These are phyloP conservation scores for Pollenia griseotomentosa DNA, from an alignment of 2,888 invertebrate genomes.

Conservation along the genomic window DNA sequence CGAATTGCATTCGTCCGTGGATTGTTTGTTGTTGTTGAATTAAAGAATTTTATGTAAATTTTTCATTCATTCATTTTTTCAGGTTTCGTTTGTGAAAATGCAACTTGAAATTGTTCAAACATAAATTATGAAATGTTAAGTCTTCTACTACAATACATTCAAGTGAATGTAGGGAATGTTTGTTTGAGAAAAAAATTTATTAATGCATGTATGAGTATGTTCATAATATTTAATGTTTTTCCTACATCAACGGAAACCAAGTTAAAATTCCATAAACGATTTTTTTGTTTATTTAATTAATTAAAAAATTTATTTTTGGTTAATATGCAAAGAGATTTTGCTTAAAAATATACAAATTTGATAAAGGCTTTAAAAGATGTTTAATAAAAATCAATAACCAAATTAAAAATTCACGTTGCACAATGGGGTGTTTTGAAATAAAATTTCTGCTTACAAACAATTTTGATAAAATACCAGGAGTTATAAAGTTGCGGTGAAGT, in stretches of 20 bases:
- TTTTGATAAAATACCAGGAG: too few species aligned
- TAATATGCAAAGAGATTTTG: conserved; percentile 23
- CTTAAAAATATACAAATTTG: not conserved
- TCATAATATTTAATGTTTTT: conserved; percentile 50
- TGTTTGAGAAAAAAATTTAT: conserved; percentile 15
- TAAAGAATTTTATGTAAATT: conserved; percentile 72
- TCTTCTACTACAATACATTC: not conserved
- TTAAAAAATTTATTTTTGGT: conserved; percentile 7
- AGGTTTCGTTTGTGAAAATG: conserved; percentile 36
- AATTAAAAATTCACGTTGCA: too few species aligned
- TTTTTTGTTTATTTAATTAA: conserved; percentile 23
- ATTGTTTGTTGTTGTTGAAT: conserved; percentile 26
- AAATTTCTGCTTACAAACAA: too few species aligned
- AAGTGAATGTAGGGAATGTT: not conserved
- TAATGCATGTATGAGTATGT: conserved; percentile 30
- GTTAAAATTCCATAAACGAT: conserved; percentile 12
- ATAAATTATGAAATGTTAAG: conserved; percentile 63
- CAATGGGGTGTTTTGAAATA: too few species aligned
- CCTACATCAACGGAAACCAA: conserved; percentile 37
- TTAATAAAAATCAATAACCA: not conserved
- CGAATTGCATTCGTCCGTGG: conserved; percentile 58
- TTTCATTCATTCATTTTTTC: conserved; percentile 40
- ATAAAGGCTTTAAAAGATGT: not conserved
- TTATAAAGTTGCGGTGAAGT: too few species aligned
- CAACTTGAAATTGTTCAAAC: conserved; percentile 60